Evolutionary conservation across 2,113 vertebrate species (phyloP), one percentile per base, ranked within the genome.

Genomic region (Salvator merianae): DNA sequence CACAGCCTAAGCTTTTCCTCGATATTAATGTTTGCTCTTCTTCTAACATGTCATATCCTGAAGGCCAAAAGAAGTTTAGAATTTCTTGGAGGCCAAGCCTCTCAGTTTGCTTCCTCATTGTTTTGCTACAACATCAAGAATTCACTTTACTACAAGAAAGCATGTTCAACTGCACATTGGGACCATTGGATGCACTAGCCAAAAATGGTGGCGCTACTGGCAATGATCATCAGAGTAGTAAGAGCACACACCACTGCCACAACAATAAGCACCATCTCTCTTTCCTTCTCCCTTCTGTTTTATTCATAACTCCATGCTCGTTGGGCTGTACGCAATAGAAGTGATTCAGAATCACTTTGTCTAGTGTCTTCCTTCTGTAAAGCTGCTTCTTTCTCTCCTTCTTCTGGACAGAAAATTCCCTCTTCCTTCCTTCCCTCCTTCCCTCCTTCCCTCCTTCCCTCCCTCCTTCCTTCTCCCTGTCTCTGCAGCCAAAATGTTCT

Each of bases 251-350:
- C 43, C 43, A 47, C 43, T 7, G 43, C 5, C 43, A 47, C 26
- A 16, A 20, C 1, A 22, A 24, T 18, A 0, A 7, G 59, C 13
- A 0, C 12, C 6, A 4, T n/a, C n/a, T 34, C 4, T 65, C 26
- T 30, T 26, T n/a, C 30, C 20, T 68, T 77, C n/a, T 53, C 6
- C 8, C 36, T 36, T 55, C 3, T 2, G 24, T 7, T 28, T 24
- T 47, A 20, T 20, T 68, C 18, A 18, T 20, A 20, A 34, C 7
- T 7, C 28, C 7, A 65, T 10, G 7, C 14, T 28, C 7, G 20
- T 34, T 70, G 36, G 26, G 24, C 8, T 71, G 26, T 4, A 32
- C 38, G 50, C 34, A 26, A 3, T 20, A 20, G 36, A 55, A 26
- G 5, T 14, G 3, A 55, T 84, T 22, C 47, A 30, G 14, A 20